Evolutionary conservation across 2,113 vertebrate species (phyloP).

Genomic region (Ancistrus triradiatus): DNA sequence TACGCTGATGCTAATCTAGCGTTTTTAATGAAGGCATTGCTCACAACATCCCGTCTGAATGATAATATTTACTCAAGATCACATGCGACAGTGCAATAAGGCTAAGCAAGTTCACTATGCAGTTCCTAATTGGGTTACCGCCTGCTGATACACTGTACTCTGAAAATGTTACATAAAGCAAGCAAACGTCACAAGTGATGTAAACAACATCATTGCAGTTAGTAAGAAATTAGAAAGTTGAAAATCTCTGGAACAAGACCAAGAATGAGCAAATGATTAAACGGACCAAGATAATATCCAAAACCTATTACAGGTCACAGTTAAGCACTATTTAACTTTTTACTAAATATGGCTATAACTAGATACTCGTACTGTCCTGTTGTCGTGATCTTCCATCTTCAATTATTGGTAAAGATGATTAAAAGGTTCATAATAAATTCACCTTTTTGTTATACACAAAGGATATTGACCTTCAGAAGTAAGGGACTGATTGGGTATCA

Average conservation of each 20-base stretch:
- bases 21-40: conserved; percentile 49
- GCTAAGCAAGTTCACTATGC: conserved; percentile 34
- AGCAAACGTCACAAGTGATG: conserved; percentile 4
- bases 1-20: conserved; percentile 60
- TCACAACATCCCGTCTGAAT: conserved; percentile 57
- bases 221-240: conserved; percentile 4
- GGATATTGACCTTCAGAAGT: too few relatives aligned
- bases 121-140: conserved; percentile 21
- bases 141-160: conserved; percentile 18
- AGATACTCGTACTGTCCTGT: too few relatives aligned
- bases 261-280: conserved; percentile 15
- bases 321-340: not conserved
- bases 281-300: conserved; percentile 1
- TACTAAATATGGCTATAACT: not conserved
- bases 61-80: conserved; percentile 53
- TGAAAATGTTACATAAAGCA: conserved; percentile 40
- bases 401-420: too few relatives aligned
- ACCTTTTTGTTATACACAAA: too few relatives aligned
- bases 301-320: not conserved
- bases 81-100: conserved; percentile 57
- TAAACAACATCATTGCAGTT: conserved; percentile 20
- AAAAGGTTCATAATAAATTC: too few relatives aligned
- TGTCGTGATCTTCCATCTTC: too few relatives aligned
- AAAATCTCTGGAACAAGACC: conserved; percentile 6
- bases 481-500: too few relatives aligned